Base-by-base conservation (phyloP, 2,888 invertebrate species). In the Podabrus alpinus region DNA sequence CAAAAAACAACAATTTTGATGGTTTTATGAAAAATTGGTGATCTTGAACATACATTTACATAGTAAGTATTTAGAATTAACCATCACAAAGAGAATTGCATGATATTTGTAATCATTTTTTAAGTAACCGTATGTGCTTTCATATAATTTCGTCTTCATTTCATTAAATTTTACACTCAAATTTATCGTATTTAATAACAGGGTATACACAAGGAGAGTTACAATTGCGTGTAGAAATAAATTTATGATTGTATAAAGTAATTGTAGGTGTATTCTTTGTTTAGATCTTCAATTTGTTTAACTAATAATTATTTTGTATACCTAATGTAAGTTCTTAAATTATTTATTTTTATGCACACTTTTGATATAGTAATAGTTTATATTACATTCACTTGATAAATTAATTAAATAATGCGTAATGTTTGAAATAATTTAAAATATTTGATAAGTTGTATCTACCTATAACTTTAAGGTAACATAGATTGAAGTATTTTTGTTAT, bases 401-500 rank as follows among this genome's bases (percentile, higher is more conserved):
- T 29, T n/a, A 45, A 45, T 1, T 13, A 2, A n/a, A 45, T n/a
- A 45, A 21, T 21, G 21, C 21, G 3, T 21, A n/a, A n/a, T 45
- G 5, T 1, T 45, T n/a, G 45, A 45, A 45, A 45, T 45, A 45
- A 45, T n/a, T n/a, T 45, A 7, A 7, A 45, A n/a, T n/a, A 45
- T 45, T 7, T n/a, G 5, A 5, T 45, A 45, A 45, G 45, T 45
- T 45, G n/a, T n/a, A 29, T 29, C 13, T n/a, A 45, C 45, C n/a
- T 45, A n/a, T n/a, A 45, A 45, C 45, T 45, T 13, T n/a, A 45
- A 45, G 45, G 45, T 45, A 45, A n/a, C 45, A 45, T 45, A 64
- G 62, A 64, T 64, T 64, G 62, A 64, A 64, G n/a, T 64, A 64
- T 64, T 64, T 64, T 64, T 64, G 62, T 64, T 25, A 13, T 66